phyloP scores from a whole-genome alignment of 2,888 invertebrate genomes.

The Pelosia muscerda region DNA sequence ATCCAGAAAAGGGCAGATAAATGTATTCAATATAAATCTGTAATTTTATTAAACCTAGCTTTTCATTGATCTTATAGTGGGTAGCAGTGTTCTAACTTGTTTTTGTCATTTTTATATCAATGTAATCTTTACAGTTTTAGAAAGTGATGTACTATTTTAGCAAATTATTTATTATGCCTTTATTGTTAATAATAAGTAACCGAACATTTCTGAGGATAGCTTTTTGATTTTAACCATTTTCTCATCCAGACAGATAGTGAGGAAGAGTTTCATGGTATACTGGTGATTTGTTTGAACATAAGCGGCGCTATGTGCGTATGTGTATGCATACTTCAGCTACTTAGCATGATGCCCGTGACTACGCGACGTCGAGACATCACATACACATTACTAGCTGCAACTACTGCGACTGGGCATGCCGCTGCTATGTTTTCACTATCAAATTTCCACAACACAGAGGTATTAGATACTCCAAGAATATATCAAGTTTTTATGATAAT shows the following conservation, averaged over 20 bases:
- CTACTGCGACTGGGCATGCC: slow-evolving; percentile 77
- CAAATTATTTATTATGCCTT: too few relatives aligned
- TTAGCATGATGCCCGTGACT: slow-evolving; percentile 62
- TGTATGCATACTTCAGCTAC: slow-evolving; percentile 72
- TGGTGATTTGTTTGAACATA: slow-evolving; percentile 75
- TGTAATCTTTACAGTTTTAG: too few relatives aligned
- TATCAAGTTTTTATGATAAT: slow-evolving; percentile 13
- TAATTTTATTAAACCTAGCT: too few relatives aligned
- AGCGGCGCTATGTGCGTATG: slow-evolving; percentile 78
- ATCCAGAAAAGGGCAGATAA: not conserved
- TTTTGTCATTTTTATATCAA: too few relatives aligned
- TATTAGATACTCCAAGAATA: not conserved
- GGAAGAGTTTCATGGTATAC: slow-evolving; percentile 74
- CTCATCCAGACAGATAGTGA: slow-evolving; percentile 74
- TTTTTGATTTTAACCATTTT: slow-evolving; percentile 5
- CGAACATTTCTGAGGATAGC: not conserved
- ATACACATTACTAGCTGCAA: slow-evolving; percentile 71
- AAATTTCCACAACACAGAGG: slow-evolving; percentile 57
- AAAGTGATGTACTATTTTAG: too few relatives aligned
- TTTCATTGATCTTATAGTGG: too few relatives aligned
- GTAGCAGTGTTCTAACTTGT: too few relatives aligned
- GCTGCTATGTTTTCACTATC: slow-evolving; percentile 74
- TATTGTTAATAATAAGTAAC: not conserved
- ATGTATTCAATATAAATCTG: too few relatives aligned
- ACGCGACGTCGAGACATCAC: slow-evolving; percentile 61